Evolutionary conservation across 2,113 vertebrate species (phyloP).

Genomic region (Dasyprocta punctata): DNA sequence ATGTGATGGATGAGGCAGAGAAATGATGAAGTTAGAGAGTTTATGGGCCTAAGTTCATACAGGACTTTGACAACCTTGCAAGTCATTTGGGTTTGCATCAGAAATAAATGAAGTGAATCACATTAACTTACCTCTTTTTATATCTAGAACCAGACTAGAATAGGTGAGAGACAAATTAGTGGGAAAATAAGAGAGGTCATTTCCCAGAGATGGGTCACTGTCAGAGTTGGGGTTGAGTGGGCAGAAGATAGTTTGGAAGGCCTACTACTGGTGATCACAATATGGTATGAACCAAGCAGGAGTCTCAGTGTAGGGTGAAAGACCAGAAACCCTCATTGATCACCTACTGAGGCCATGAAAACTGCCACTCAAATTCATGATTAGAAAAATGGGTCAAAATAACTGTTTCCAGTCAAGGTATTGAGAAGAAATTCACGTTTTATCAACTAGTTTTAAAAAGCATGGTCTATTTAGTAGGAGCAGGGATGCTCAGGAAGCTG

Average conservation of each 20-base stretch:
- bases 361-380: not conserved
- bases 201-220: not conserved
- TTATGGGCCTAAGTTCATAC: not conserved
- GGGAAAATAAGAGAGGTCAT: not conserved
- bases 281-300: not conserved
- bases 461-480: not conserved
- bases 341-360: not conserved
- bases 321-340: not conserved
- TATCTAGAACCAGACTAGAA: not conserved
- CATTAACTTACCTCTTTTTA: not conserved
- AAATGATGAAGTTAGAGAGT: not conserved
- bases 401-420: not conserved
- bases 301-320: not conserved
- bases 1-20: not conserved
- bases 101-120: not conserved
- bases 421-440: conserved; percentile 24
- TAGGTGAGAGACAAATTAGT: not conserved
- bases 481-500: conserved; percentile 24
- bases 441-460: not conserved
- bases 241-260: not conserved
- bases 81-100: not conserved
- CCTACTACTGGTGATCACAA: not conserved
- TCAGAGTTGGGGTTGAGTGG: not conserved
- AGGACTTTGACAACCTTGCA: not conserved
- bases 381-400: conserved; percentile 35